Evolutionary conservation across 1,140 invertebrate genomes (phyloP).

Genomic region (Ruditapes philippinarum): DNA sequence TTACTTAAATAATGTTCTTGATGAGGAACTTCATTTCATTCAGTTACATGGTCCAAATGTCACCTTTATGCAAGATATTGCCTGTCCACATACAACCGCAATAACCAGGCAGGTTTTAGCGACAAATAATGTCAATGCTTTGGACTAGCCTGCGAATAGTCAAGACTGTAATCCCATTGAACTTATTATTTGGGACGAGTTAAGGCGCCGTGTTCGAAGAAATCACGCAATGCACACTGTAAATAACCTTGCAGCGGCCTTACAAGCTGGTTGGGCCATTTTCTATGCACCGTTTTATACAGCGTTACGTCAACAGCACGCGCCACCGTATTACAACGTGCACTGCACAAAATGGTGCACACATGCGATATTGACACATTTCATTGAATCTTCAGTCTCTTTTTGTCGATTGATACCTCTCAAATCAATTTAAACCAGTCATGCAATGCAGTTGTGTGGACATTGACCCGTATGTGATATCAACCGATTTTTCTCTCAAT

Average conservation of each 20-base stretch:
- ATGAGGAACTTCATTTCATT: neutral
- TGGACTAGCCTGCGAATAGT: conserved; percentile 23
- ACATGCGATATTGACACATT: neutral
- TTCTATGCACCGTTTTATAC: neutral
- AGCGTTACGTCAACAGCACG: conserved; percentile 11
- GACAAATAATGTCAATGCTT: conserved; percentile 17
- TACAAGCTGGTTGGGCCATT: conserved; percentile 5
- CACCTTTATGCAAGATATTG: neutral
- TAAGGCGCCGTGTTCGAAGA: neutral
- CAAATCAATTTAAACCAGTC: neutral
- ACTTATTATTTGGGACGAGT: neutral
- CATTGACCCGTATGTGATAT: neutral
- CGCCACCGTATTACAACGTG: neutral
- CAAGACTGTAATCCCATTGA: neutral
- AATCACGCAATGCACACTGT: neutral
- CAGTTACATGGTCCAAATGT: conserved; percentile 12
- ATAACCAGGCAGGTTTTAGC: neutral
- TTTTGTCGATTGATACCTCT: neutral
- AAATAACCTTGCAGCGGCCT: conserved; percentile 19
- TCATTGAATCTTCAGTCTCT: neutral
- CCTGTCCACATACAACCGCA: neutral
- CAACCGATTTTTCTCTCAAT: neutral
- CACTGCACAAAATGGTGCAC: conserved; percentile 1
- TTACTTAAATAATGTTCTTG: conserved; percentile 12
- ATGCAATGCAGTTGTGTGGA: neutral